Evolutionary conservation across 2,113 vertebrate genomes (phyloP).

Genomic region (Elachura formosa): DNA sequence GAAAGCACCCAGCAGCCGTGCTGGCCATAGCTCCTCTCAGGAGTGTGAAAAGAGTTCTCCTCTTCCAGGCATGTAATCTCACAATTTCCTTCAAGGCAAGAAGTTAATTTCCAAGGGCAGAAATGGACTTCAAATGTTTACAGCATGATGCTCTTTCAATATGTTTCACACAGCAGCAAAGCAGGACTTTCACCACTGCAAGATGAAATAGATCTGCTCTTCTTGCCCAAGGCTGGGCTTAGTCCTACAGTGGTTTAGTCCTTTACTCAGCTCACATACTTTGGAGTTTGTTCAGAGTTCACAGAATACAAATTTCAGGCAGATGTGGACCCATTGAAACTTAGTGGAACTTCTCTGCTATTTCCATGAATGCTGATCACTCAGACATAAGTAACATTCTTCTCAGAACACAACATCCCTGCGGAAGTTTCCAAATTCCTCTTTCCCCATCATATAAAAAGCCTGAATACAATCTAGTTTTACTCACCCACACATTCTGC

Average conservation of each 20-base stretch:
- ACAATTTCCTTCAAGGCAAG: neutral
- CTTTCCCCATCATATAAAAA: neutral
- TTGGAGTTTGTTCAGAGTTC: neutral
- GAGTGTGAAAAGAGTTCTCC: neutral
- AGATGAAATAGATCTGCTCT: neutral
- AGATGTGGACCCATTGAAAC: neutral
- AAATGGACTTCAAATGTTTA: neutral
- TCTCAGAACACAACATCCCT: neutral
- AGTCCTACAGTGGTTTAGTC: neutral
- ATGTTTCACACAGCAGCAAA: neutral
- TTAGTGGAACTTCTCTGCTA: neutral
- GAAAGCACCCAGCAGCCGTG: neutral
- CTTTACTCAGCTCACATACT: neutral
- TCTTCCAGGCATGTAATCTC: neutral
- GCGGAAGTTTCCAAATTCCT: neutral
- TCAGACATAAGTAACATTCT: neutral
- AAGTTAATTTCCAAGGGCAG: neutral
- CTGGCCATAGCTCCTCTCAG: neutral
- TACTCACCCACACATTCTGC: constrained; percentile 18
- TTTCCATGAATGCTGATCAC: neutral
- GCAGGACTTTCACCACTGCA: neutral
- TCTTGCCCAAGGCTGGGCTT: neutral
- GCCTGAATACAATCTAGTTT: neutral
- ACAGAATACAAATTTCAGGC: neutral
- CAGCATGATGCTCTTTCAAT: accelerated